Evolutionary conservation across 2,888 invertebrate species (phyloP).

Genomic region (Eudemis profundana): DNA sequence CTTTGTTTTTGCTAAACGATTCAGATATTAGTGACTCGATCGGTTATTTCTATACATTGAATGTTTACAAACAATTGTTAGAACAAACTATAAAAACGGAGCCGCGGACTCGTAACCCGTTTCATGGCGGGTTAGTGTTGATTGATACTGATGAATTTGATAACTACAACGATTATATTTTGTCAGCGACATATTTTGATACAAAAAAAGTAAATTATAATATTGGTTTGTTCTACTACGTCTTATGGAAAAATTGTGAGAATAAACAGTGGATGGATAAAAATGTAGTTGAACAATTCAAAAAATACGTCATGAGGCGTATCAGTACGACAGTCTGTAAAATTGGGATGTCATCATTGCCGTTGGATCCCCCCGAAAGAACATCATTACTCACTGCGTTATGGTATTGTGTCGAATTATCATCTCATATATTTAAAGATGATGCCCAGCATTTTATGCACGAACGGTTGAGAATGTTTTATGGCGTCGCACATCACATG

Average conservation of each 20-base stretch:
- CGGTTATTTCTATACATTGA: conserved; percentile 62
- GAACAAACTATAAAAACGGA: conserved; percentile 50
- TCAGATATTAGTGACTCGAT: conserved; percentile 57
- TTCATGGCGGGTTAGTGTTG: conserved; percentile 59
- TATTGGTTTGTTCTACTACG: conserved; percentile 59
- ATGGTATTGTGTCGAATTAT: conserved; percentile 62
- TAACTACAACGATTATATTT: conserved; percentile 62
- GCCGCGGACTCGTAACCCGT: conserved; percentile 59
- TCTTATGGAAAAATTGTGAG: conserved; percentile 62
- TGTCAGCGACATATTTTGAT: conserved; percentile 62
- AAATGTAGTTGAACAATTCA: conserved; percentile 59
- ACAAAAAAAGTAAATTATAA: conserved; percentile 58
- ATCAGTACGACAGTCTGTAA: conserved; percentile 54
- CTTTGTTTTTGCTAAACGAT: conserved; percentile 57
- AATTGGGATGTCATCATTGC: conserved; percentile 59
- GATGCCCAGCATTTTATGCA: conserved; percentile 51
- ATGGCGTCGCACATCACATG: conserved; percentile 54
- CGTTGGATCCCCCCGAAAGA: conserved; percentile 55
- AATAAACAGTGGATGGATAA: conserved; percentile 63
- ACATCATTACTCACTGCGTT: conserved; percentile 55
- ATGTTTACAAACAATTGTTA: conserved; percentile 59
- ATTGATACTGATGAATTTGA: conserved; percentile 57
- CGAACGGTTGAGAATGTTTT: conserved; percentile 56
- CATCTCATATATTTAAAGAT: conserved; percentile 57
- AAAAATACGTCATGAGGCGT: conserved; percentile 57